Conservation (phyloP, 2,797 vertebrate species). For the Florisuga fusca region DNA sequence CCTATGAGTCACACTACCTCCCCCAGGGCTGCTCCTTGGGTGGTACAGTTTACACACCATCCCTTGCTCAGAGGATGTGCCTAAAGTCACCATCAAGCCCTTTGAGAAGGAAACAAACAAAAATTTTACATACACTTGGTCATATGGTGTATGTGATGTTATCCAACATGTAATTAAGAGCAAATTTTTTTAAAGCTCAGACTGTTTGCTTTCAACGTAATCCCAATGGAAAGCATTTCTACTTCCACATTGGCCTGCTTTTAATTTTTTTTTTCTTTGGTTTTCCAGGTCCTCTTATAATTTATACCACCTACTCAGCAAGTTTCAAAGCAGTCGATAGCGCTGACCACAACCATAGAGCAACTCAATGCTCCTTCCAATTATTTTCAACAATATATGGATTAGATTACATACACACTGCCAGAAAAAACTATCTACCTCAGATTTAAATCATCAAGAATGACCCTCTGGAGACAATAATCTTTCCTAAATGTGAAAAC, state of each 20-base stretch:
- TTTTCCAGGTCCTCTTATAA: slow-evolving; percentile 12
- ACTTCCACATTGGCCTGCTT: neutral
- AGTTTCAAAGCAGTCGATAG: neutral
- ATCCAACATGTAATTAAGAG: neutral
- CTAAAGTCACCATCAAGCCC: neutral
- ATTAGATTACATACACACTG: slow-evolving; percentile 45
- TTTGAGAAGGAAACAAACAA: slow-evolving; percentile 4
- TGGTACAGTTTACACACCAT: slow-evolving; percentile 15
- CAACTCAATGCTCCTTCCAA: neutral
- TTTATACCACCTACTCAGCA: slow-evolving; percentile 25
- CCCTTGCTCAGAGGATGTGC: neutral
- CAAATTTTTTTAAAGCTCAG: neutral
- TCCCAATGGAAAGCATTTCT: neutral
- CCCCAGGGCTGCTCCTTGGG: slow-evolving; percentile 42
- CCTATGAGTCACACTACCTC: slow-evolving; percentile 37
- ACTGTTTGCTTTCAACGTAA: slow-evolving; percentile 12
- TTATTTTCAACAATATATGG: slow-evolving; percentile 63
- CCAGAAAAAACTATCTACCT: slow-evolving; percentile 59
- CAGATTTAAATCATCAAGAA: slow-evolving; percentile 72
- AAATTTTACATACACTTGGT: neutral
- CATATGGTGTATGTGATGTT: neutral
- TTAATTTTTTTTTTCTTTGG: neutral
- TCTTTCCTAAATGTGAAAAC: slow-evolving; percentile 66
- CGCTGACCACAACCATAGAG: slow-evolving; percentile 38
- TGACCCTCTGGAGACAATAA: slow-evolving; percentile 62